These are phyloP conservation scores for Drosophila anomalata DNA, from an alignment of 2,888 invertebrate genomes.

Conservation along the genomic window DNA sequence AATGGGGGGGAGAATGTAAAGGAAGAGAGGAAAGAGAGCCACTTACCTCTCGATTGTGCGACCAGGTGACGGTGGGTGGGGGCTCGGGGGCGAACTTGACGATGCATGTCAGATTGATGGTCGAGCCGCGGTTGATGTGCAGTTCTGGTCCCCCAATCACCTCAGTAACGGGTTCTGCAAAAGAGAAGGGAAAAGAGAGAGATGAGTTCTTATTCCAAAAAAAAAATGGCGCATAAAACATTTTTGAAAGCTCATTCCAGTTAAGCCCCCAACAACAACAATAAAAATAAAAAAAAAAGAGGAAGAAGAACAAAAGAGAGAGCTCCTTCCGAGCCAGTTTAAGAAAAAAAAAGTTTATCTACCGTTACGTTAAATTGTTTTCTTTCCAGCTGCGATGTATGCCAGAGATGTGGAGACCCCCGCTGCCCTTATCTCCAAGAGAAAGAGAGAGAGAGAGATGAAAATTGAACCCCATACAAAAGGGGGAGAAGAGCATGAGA, in stretches of 20 bases:
- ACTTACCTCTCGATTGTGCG: conserved; percentile 88
- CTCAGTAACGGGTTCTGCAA: conserved; percentile 91
- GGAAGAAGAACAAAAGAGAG: no score
- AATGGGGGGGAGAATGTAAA: background rate
- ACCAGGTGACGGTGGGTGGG: conserved; percentile 92
- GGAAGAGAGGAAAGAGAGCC: background rate
- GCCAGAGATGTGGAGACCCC: no score
- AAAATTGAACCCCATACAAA: background rate
- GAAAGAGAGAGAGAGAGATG: no score
- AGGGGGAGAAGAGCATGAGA: background rate
- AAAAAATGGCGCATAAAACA: conserved; percentile 50
- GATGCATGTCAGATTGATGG: conserved; percentile 94
- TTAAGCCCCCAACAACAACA: conserved; percentile 42
- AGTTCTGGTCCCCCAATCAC: conserved; percentile 92
- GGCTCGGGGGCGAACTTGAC: conserved; percentile 93
- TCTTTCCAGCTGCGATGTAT: conserved; percentile 43
- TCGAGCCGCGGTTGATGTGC: conserved; percentile 93
- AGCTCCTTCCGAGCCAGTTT: conserved; percentile 27
- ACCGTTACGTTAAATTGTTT: conserved; percentile 60
- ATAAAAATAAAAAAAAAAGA: conserved; percentile 28
- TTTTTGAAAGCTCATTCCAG: conserved; percentile 52
- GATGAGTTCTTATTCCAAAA: conserved; percentile 28
- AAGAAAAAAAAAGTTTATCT: conserved; percentile 60
- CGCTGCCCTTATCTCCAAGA: no score
- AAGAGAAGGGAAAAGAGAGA: background rate